Conservation (phyloP, 2,888 invertebrate genomes). For the Diarsia rubi region DNA sequence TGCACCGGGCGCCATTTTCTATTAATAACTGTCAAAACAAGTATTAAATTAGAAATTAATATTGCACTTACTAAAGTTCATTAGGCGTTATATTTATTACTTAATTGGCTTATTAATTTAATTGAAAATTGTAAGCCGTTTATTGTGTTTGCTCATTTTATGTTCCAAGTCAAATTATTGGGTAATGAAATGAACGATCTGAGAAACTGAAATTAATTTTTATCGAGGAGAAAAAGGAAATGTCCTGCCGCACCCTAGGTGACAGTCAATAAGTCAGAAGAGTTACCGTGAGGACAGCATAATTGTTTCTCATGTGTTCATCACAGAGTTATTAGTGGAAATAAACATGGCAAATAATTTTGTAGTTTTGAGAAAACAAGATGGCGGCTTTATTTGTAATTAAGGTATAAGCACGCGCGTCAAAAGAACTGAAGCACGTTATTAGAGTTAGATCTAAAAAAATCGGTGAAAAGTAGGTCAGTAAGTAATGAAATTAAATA, state of each 20-base stretch:
- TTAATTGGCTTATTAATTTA: constrained; percentile 37
- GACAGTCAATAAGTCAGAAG: background rate
- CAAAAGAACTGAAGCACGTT: background rate
- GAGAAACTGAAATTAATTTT: background rate
- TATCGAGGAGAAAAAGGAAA: background rate
- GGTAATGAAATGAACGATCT: background rate
- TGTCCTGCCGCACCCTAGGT: background rate
- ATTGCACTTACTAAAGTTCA: constrained; percentile 45
- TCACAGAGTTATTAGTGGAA: background rate
- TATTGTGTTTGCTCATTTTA: constrained; percentile 10
- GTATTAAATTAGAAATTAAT: constrained; percentile 50
- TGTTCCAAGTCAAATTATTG: constrained; percentile 7
- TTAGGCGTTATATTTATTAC: constrained; percentile 35
- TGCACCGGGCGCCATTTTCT: constrained; percentile 48
- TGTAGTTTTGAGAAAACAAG: background rate
- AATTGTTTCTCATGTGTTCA: background rate
- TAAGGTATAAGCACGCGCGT: background rate
- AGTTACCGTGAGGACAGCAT: background rate
- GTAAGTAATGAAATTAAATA: background rate
- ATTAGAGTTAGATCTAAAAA: background rate
- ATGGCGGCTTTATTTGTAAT: background rate
- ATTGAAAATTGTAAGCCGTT: constrained; percentile 18
- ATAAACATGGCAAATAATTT: background rate
- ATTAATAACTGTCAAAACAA: constrained; percentile 57
- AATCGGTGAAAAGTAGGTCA: background rate